Conservation (phyloP, 2,888 invertebrate genomes). For the Rhagonycha fulva region DNA sequence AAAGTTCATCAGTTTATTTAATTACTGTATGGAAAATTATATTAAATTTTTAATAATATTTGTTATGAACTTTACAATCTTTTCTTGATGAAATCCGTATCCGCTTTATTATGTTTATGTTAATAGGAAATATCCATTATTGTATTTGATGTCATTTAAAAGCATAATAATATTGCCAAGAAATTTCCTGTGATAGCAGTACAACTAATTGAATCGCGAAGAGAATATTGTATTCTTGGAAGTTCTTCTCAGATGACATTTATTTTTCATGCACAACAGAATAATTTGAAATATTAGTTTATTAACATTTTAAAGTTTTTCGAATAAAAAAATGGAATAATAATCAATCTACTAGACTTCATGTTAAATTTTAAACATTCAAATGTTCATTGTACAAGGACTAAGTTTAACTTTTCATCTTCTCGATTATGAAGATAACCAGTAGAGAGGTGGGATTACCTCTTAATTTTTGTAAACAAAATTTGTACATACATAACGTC, state of each 20-base stretch:
- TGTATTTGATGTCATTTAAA: background rate
- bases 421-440: too few species aligned
- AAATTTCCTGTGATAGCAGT: background rate
- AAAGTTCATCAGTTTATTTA: background rate
- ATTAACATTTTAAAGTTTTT: background rate
- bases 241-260: background rate
- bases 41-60: background rate
- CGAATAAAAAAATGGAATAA: too few species aligned
- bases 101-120: background rate
- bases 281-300: background rate
- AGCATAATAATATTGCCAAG: background rate
- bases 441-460: too few species aligned
- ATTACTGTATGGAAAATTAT: background rate
- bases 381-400: too few species aligned
- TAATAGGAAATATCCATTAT: background rate
- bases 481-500: too few species aligned
- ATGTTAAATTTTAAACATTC: too few species aligned
- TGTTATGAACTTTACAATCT: background rate
- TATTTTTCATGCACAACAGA: background rate
- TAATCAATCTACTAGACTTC: too few species aligned
- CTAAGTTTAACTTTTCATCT: too few species aligned
- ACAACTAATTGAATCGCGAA: background rate
- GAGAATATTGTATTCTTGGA: background rate
- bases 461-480: too few species aligned
- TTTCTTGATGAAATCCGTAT: too few species aligned